Evolutionary conservation across 2,888 invertebrate genomes (phyloP), one percentile per base, ranked within the genome.

Genomic region (Rotaria macrura): DNA sequence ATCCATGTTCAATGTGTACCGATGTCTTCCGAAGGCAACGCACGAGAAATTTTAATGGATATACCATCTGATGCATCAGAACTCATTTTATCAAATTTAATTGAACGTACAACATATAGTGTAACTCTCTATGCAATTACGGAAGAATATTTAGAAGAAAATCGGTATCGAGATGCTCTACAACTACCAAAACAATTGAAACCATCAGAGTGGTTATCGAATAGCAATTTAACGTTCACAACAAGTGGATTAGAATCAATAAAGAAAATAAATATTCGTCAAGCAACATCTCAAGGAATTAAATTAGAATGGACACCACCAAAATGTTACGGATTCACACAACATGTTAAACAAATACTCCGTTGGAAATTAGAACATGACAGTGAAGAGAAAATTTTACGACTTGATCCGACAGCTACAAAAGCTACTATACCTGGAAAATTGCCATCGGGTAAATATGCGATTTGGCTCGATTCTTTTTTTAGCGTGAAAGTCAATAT

Each of bases 131-230:
- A 90, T 34, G 90, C 90, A 2, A 88, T 91, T 49, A 91, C 91
- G 7, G 89, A 90, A 74, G 91, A 91, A 87, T 91, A 89, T 88
- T 90, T 91, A 87, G 89, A 90, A 85, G 88, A 89, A 84, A 89
- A 90, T 85, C 87, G 88, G 12, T 87, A 89, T 84, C 90, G 89
- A 86, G 88, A 88, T 65, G 85, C 88, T 1, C 87, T 88, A 43
- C 87, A 88, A 40, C 88, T 91, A 52, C 90, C 90, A 12, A 88
- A 72, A 74, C 49, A 87, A 85, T 89, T 89, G 72, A 89, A 90
- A 85, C 89, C 89, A 86, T 89, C 89, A 49, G 87, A 87, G 29
- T 91, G 91, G 91, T 87, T 91, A 85, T 90, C 91, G 43, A 89
- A 88, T 86, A 87, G 89, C 34, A 89, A 88, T 86, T 88, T 91